Evolutionary conservation across 1,140 invertebrate species (phyloP).

Genomic region (Ceratina japonica): DNA sequence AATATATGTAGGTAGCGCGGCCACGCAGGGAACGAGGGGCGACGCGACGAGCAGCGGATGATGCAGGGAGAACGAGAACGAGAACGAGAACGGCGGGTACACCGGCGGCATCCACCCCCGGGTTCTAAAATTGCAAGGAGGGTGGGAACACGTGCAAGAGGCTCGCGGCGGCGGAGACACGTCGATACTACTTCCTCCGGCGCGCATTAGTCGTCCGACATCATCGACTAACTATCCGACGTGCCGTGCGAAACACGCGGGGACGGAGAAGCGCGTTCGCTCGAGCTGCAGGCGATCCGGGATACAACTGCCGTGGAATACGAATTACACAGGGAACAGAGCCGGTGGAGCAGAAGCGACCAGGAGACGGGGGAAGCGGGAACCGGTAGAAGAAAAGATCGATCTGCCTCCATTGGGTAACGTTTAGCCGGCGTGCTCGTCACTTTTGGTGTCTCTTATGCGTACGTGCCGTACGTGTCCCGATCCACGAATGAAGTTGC

Average conservation of each 20-base stretch:
- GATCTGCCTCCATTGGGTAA: constrained; percentile 58
- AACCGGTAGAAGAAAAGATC: constrained; percentile 51
- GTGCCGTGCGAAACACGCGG: constrained; percentile 15
- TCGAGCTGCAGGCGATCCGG: constrained; percentile 61
- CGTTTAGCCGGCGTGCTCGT: constrained; percentile 56
- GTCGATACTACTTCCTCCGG: constrained; percentile 49
- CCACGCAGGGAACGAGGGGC: background rate
- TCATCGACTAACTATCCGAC: constrained; percentile 52
- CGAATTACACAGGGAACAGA: constrained; percentile 54
- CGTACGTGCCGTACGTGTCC: background rate
- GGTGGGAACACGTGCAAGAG: constrained; percentile 33
- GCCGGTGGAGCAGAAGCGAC: background rate
- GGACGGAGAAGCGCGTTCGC: constrained; percentile 15
- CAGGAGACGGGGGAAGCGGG: background rate
- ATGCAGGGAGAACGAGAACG: background rate
- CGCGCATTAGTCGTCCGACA: constrained; percentile 50
- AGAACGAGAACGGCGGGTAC: constrained; percentile 9
- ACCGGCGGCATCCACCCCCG: background rate
- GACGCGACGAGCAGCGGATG: background rate
- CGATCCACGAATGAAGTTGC: too few relatives aligned
- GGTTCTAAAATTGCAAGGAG: constrained; percentile 37
- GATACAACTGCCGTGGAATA: constrained; percentile 62
- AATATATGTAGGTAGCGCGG: constrained; percentile 2
- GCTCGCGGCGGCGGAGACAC: constrained; percentile 21
- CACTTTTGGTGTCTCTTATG: constrained; percentile 16